phyloP scores from a whole-genome alignment of 2,888 invertebrate species.

The Diogma glabrata region DNA sequence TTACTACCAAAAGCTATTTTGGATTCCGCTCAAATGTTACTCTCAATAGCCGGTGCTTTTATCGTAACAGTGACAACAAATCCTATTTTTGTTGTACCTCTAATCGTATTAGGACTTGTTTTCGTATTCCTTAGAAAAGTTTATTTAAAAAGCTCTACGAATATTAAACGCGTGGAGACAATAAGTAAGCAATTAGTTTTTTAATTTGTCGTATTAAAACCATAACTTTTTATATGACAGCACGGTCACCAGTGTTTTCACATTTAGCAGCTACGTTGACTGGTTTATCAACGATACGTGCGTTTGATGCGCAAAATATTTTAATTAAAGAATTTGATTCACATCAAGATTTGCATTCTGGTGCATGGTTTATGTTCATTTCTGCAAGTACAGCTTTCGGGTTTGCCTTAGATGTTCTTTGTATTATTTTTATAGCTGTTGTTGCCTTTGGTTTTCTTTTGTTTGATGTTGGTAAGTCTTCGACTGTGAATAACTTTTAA shows the following conservation, averaged over 20 bases:
- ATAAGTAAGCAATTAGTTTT: no score
- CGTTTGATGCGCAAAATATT: conserved; percentile 50
- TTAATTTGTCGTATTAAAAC: no score
- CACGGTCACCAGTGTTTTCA: conserved; percentile 68
- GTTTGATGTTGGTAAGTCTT: conserved; percentile 13
- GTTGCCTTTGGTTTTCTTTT: conserved; percentile 54
- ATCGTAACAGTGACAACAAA: conserved; percentile 50
- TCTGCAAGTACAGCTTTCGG: conserved; percentile 52
- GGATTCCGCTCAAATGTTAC: conserved; percentile 46
- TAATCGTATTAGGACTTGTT: conserved; percentile 42
- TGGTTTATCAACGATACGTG: conserved; percentile 64
- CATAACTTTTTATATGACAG: no score
- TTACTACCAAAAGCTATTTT: conserved; percentile 55
- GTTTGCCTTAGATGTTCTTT: conserved; percentile 52
- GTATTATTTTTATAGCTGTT: conserved; percentile 48
- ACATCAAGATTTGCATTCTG: conserved; percentile 50
- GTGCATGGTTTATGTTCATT: conserved; percentile 54
- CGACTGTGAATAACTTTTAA: not conserved
- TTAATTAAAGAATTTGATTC: conserved; percentile 49
- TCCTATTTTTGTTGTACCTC: conserved; percentile 46
- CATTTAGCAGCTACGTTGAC: conserved; percentile 62
- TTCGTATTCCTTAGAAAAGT: conserved; percentile 48
- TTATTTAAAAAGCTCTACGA: conserved; percentile 56
- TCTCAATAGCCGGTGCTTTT: conserved; percentile 43
- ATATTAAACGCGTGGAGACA: conserved; percentile 53